Conservation (phyloP, 2,888 invertebrate genomes). For the Dilophus febrilis region DNA sequence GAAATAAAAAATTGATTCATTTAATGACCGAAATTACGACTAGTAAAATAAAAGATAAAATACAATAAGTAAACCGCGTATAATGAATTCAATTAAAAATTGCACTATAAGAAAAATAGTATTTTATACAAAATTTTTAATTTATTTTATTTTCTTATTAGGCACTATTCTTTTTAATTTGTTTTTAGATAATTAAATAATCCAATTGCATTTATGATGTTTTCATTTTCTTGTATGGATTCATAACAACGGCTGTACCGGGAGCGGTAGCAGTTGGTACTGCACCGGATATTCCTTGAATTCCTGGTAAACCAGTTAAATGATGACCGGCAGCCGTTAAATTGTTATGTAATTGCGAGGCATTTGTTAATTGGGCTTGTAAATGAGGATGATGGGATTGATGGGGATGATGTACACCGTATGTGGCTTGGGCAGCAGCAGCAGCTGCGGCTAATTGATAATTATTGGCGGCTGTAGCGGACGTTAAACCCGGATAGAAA, state of each 20-base stretch:
- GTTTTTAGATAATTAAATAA: not conserved
- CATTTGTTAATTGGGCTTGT: not conserved
- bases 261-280: constrained; percentile 10
- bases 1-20: no score
- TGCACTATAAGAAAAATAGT: no score
- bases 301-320: constrained; percentile 6
- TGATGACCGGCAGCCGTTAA: not conserved
- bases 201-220: constrained; percentile 34
- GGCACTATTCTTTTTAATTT: not conserved
- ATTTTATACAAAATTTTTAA: not conserved
- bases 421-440: not conserved
- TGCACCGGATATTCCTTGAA: not conserved
- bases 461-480: constrained; percentile 6
- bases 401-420: constrained; percentile 14
- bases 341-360: not conserved
- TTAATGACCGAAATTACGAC: no score
- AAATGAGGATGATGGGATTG: constrained; percentile 3
- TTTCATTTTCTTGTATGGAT: constrained; percentile 84
- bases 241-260: constrained; percentile 39
- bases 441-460: constrained; percentile 5
- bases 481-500: constrained; percentile 5
- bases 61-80: no score
- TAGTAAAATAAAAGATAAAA: no score
- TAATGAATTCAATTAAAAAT: not conserved
- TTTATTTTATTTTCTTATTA: not conserved